Evolutionary conservation across 2,113 vertebrate genomes (phyloP).

Genomic region (Onychostoma macrolepis): DNA sequence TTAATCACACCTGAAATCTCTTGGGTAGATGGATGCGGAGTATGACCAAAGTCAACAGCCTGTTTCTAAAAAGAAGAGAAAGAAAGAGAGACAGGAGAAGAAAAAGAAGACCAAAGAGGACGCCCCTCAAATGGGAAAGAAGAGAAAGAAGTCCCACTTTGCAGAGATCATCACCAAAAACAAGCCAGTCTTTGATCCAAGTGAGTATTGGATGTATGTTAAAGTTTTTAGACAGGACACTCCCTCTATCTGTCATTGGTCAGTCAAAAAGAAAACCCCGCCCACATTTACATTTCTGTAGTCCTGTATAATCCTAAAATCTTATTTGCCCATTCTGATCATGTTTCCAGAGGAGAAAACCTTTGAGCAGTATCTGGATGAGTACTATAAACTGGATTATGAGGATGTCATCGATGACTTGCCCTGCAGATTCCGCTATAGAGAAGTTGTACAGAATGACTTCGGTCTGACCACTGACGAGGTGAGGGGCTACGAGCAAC

Average conservation of each 20-base stretch:
- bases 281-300: not conserved
- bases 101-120: slow-evolving; percentile 72
- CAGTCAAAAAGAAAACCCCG: not conserved
- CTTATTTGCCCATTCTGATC: not conserved
- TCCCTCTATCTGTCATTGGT: not conserved
- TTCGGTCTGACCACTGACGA: slow-evolving; percentile 86
- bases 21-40: slow-evolving; percentile 87
- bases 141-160: slow-evolving; percentile 81
- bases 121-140: slow-evolving; percentile 77
- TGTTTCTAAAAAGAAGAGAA: slow-evolving; percentile 71
- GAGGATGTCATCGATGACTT: slow-evolving; percentile 89
- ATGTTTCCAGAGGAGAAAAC: slow-evolving; percentile 78
- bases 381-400: slow-evolving; percentile 87
- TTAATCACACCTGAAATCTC: not conserved
- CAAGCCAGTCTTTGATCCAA: slow-evolving; percentile 84
- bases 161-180: slow-evolving; percentile 73
- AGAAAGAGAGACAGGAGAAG: slow-evolving; percentile 64
- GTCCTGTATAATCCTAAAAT: not conserved
- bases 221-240: not conserved
- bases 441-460: slow-evolving; percentile 84
- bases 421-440: slow-evolving; percentile 89
- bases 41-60: slow-evolving; percentile 78
- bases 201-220: slow-evolving; percentile 67
- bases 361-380: slow-evolving; percentile 88
- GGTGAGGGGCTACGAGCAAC: slow-evolving; percentile 64